These are phyloP conservation scores for Rhagonycha lutea DNA, from an alignment of 2,888 invertebrate genomes.

Conservation along the genomic window DNA sequence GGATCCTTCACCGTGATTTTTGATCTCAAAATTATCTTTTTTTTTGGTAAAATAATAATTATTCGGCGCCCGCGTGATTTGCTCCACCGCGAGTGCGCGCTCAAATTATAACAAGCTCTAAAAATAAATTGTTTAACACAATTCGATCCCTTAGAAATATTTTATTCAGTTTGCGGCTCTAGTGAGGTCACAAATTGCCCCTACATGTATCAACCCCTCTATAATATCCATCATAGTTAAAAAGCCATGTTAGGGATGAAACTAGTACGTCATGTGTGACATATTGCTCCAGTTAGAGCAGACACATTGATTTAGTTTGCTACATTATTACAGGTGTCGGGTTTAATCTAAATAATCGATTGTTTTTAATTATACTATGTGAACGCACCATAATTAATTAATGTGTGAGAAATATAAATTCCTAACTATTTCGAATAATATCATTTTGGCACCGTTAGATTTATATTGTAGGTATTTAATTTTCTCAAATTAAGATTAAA, in stretches of 20 bases:
- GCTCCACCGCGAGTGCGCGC: not conserved
- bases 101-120: not conserved
- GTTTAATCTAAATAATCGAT: not conserved
- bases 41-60: not conserved
- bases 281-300: conserved; percentile 6
- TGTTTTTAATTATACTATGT: not conserved
- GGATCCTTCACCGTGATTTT: not conserved
- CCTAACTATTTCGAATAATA: not conserved
- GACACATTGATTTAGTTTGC: conserved; percentile 13
- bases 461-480: not conserved
- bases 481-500: not conserved
- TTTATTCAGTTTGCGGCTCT: conserved; percentile 10
- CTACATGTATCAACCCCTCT: conserved; percentile 19
- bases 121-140: not conserved
- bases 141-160: conserved; percentile 1
- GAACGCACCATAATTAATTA: not conserved
- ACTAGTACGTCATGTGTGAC: conserved; percentile 21
- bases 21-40: not conserved
- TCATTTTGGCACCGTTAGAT: not conserved
- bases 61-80: not conserved
- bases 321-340: conserved; percentile 14
- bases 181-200: conserved; percentile 21
- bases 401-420: not conserved
- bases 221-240: conserved; percentile 21
- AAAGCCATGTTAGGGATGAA: conserved; percentile 19